These are phyloP conservation scores for Dolichomitus sp. DNA, from an alignment of 2,888 invertebrate species.

Conservation along the genomic window DNA sequence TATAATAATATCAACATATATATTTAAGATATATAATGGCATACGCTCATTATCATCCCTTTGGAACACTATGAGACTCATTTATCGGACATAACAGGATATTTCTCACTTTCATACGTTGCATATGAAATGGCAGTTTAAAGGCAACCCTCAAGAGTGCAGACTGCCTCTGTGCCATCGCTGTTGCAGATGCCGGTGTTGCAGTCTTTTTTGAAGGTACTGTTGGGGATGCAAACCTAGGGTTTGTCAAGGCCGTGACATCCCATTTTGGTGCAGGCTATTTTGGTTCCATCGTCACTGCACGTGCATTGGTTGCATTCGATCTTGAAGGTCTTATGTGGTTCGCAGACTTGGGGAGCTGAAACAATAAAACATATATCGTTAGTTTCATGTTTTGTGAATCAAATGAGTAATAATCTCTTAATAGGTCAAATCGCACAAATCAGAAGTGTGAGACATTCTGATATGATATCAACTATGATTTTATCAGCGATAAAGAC, in stretches of 20 bases:
- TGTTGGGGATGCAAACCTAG: not conserved
- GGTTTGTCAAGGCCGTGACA: not conserved
- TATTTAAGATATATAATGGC: not conserved
- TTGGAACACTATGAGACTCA: not conserved
- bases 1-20: not conserved
- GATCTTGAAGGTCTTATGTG: conserved; percentile 79
- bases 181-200: not conserved
- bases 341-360: conserved; percentile 73
- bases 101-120: not conserved
- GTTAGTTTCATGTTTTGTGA: not conserved
- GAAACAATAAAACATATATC: not conserved
- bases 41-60: not conserved
- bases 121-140: not conserved
- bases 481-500: not conserved
- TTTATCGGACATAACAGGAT: not conserved
- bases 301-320: conserved; percentile 88
- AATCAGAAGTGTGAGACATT: not conserved
- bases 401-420: not conserved
- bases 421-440: conserved; percentile 85
- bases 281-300: conserved; percentile 83
- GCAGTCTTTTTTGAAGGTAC: not conserved
- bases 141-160: not conserved
- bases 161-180: not conserved
- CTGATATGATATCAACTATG: not conserved
- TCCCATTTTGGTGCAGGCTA: conserved; percentile 9